Percentiles rank a stretch among this genome's conserved stretches.
phyloP scores from a whole-genome alignment of 92 coral and sea anemone genomes.

The Porites cylindrica region DNA sequence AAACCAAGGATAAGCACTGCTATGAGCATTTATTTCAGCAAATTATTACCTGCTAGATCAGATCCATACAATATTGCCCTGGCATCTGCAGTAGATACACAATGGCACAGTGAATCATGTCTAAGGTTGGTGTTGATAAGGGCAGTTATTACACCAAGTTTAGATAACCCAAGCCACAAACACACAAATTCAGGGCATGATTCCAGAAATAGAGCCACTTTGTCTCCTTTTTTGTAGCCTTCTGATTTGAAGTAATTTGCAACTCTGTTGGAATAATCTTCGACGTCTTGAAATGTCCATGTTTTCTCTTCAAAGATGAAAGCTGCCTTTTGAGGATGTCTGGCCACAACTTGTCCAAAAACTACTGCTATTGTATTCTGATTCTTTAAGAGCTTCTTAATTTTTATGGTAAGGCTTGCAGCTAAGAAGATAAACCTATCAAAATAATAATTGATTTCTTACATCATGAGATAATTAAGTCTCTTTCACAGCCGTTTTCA shows the following conservation, averaged over 20 bases:
- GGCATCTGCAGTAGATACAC: slow-evolving; percentile 67
- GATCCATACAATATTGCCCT: slow-evolving; percentile 79
- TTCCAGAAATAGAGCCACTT: slow-evolving; percentile 88
- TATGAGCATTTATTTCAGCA: background rate
- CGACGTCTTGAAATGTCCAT: slow-evolving; percentile 96
- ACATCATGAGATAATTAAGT: too few species aligned
- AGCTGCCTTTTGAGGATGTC: slow-evolving; percentile 84
- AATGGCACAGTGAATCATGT: slow-evolving; percentile 81
- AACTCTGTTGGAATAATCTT: slow-evolving; percentile 85
- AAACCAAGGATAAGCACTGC: too few species aligned
- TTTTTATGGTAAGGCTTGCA: background rate
- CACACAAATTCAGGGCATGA: slow-evolving; percentile 91
- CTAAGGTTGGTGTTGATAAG: slow-evolving; percentile 87
- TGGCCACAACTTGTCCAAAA: slow-evolving; percentile 66
- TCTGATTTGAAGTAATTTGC: slow-evolving; percentile 90
- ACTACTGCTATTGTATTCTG: slow-evolving; percentile 67
- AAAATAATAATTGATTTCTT: too few species aligned
- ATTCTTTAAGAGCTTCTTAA: slow-evolving; percentile 14
- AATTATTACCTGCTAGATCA: slow-evolving; percentile 65
- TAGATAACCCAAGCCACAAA: slow-evolving; percentile 93
- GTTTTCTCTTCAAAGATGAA: slow-evolving; percentile 81
- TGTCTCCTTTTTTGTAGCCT: slow-evolving; percentile 92
- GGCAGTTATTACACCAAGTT: slow-evolving; percentile 88
- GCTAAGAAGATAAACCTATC: slow-evolving; percentile 1
- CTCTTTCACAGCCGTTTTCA: too few species aligned